A percentile compares a stretch with the other conserved stretches of the same genome.
phyloP scores from a whole-genome alignment of 1,140 invertebrate genomes.

The Macrostomum lignano region DNA sequence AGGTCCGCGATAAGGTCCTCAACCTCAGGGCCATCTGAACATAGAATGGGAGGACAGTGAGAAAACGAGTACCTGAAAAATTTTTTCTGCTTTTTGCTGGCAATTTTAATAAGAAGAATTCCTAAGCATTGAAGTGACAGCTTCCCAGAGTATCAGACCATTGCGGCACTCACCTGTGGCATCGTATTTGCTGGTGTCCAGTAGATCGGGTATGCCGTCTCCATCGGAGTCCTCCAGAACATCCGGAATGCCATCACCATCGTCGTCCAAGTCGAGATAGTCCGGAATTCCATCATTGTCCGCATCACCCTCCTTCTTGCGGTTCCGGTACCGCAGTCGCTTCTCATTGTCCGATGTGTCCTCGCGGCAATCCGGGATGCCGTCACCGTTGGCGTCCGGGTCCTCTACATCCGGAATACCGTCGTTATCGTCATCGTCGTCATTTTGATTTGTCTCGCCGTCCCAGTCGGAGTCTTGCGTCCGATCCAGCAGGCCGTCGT shows the following conservation, averaged over 20 bases:
- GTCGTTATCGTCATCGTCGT: conserved; percentile 8
- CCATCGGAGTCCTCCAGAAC: conserved; percentile 7
- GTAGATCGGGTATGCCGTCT: conserved; percentile 2
- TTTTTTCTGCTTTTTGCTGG: neutral
- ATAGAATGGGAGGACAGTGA: neutral
- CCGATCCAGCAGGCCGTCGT: conserved; percentile 8
- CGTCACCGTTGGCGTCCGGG: conserved; percentile 11
- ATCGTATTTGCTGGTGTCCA: neutral
- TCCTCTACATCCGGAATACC: conserved; percentile 7
- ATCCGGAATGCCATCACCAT: conserved; percentile 9
- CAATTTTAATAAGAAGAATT: neutral
- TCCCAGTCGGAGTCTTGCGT: conserved; percentile 7
- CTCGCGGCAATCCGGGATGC: conserved; percentile 10
- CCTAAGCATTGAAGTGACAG: neutral
- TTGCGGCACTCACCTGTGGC: too few species aligned
- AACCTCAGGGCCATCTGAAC: neutral
- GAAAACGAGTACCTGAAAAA: neutral
- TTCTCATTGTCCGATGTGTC: conserved; percentile 5
- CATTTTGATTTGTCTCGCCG: conserved; percentile 3
- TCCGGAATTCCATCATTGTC: conserved; percentile 9
- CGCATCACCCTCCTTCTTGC: conserved; percentile 5
- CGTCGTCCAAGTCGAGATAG: conserved; percentile 8
- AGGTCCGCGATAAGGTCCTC: neutral
- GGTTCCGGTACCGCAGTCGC: conserved; percentile 2
- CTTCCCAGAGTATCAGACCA: neutral